Evolutionary conservation across 37 sponge, comb jelly and placozoan genomes (phyloP).

Genomic region (Cliona cf. orientalis): DNA sequence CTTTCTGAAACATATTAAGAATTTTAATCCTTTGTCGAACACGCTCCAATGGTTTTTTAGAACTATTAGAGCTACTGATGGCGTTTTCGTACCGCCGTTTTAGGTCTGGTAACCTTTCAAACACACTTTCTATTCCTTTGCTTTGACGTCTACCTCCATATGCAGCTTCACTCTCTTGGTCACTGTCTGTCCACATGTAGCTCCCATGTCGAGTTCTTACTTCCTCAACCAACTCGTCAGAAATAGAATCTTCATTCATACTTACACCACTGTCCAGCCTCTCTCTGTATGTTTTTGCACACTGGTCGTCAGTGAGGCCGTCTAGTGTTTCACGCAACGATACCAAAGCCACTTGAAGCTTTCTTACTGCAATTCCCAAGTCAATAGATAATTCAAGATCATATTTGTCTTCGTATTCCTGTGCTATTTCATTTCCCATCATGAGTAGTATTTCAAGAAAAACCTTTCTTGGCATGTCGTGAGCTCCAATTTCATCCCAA

Average conservation of each 20-base stretch:
- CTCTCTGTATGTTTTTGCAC: too few relatives aligned
- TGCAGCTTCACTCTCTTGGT: background rate
- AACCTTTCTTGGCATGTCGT: slow-evolving; percentile 8
- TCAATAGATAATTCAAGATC: background rate
- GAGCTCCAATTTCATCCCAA: slow-evolving; percentile 19
- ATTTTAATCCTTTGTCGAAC: too few relatives aligned
- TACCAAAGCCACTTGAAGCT: background rate
- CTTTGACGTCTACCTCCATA: background rate
- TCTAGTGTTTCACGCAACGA: too few relatives aligned
- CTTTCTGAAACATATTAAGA: too few relatives aligned
- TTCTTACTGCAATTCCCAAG: background rate
- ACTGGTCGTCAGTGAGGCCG: too few relatives aligned
- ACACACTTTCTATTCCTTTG: slow-evolving; percentile 8
- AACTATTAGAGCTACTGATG: too few relatives aligned
- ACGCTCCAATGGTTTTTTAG: too few relatives aligned
- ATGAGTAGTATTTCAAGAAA: slow-evolving; percentile 15
- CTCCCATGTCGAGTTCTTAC: background rate
- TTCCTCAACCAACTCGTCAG: background rate
- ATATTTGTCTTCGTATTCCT: background rate
- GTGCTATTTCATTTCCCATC: background rate
- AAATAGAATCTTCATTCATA: background rate
- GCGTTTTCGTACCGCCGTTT: background rate
- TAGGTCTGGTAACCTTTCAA: slow-evolving; percentile 13
- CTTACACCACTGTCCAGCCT: too few relatives aligned
- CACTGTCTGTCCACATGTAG: background rate